Evolutionary conservation across 2,797 vertebrate species (phyloP).

Genomic region (Pseudochirops corinnae): DNA sequence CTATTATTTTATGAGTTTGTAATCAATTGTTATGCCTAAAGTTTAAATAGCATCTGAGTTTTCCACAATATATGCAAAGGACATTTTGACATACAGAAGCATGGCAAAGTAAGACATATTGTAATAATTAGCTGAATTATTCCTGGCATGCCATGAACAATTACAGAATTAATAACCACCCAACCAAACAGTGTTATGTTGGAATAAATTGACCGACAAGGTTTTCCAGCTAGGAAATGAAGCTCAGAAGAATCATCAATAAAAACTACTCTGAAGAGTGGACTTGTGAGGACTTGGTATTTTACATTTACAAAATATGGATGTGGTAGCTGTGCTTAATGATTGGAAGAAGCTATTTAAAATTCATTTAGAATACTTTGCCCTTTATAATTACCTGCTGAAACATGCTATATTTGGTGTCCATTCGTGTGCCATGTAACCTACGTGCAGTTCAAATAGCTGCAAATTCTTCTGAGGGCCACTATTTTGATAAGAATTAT

Average conservation of each 20-base stretch:
- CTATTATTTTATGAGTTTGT: conserved; percentile 73
- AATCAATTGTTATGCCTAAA: conserved; percentile 79
- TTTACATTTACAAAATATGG: conserved; percentile 84
- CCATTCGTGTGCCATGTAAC: conserved; percentile 82
- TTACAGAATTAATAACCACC: conserved; percentile 88
- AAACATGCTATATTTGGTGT: conserved; percentile 80
- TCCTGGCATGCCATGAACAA: conserved; percentile 87
- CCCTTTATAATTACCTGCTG: conserved; percentile 81
- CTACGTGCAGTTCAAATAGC: conserved; percentile 81
- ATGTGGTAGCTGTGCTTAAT: conserved; percentile 83
- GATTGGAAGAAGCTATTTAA: conserved; percentile 84
- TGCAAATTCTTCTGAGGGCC: conserved; percentile 69
- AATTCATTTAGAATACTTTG: conserved; percentile 84
- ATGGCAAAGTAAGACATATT: conserved; percentile 87
- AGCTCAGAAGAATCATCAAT: conserved; percentile 87
- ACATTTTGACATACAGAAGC: conserved; percentile 81
- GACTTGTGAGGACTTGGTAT: conserved; percentile 80
- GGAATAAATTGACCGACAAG: conserved; percentile 89
- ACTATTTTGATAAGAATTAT: conserved; percentile 17
- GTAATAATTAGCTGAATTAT: conserved; percentile 89
- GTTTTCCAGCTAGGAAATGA: conserved; percentile 87
- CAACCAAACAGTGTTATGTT: conserved; percentile 84
- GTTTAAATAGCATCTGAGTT: conserved; percentile 77
- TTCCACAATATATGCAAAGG: conserved; percentile 75
- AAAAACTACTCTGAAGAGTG: conserved; percentile 80